phyloP scores from a whole-genome alignment of 2,113 vertebrate species.

The Myotis brandtii region DNA sequence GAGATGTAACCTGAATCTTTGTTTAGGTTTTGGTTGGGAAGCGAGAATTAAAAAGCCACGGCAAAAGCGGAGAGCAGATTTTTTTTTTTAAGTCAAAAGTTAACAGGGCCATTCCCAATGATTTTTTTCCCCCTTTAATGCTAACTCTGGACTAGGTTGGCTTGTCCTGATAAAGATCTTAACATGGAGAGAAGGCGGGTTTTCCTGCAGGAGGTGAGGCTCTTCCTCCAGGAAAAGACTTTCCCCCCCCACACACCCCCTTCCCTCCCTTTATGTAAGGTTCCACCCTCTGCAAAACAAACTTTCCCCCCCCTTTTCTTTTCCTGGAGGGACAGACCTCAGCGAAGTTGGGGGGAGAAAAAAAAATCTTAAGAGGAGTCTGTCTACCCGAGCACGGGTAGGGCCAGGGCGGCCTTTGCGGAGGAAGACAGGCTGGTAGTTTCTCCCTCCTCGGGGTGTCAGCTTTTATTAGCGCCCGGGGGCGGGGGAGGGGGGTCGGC shows the following conservation, averaged over 20 bases:
- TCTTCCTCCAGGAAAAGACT: constrained; percentile 75
- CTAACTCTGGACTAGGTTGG: constrained; percentile 36
- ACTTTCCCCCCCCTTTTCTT: constrained; percentile 75
- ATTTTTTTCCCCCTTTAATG: background rate
- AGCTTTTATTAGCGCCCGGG: constrained; percentile 16
- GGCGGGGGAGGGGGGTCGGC: constrained; percentile 25
- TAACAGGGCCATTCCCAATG: background rate
- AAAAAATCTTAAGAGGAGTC: constrained; percentile 62
- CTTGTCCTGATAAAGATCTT: constrained; percentile 77
- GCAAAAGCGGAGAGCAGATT: background rate
- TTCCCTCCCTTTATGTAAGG: constrained; percentile 72
- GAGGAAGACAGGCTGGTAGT: background rate
- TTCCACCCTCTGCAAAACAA: constrained; percentile 90
- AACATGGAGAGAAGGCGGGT: constrained; percentile 84
- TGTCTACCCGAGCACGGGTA: background rate
- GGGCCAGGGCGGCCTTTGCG: constrained; percentile 23
- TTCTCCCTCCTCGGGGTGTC: background rate
- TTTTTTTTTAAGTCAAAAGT: constrained; percentile 39
- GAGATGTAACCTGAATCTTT: constrained; percentile 70
- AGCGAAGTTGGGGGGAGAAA: constrained; percentile 66
- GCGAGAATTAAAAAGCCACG: background rate
- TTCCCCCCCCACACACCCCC: background rate
- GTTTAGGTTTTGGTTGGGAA: constrained; percentile 68
- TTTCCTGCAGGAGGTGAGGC: constrained; percentile 89
- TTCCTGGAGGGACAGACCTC: constrained; percentile 79